A percentile compares a stretch with the other conserved stretches of the same genome.
These are phyloP conservation scores for Triplophysa tibetana DNA, from an alignment of 2,113 vertebrate genomes.

Conservation along the genomic window DNA sequence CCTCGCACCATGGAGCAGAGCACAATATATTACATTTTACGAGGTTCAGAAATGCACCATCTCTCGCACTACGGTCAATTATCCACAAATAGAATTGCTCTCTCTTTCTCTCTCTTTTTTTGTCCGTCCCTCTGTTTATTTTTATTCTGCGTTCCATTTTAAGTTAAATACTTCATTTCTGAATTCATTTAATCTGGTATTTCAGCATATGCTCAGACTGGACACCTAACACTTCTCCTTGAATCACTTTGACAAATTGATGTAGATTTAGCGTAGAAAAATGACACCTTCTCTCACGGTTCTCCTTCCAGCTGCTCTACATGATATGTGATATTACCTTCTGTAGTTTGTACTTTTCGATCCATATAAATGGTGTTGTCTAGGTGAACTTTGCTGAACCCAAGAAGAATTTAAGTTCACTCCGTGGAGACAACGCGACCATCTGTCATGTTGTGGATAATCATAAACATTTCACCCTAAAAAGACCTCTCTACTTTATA, in stretches of 20 bases:
- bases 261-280: conserved; percentile 40
- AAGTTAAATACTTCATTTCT: conserved; percentile 19
- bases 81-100: conserved; percentile 60
- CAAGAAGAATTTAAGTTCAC: conserved; percentile 23
- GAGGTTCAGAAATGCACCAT: conserved; percentile 64
- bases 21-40: conserved; percentile 79
- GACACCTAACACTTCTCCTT: conserved; percentile 46
- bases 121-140: conserved; percentile 4
- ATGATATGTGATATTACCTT: conserved; percentile 48
- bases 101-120: conserved; percentile 40
- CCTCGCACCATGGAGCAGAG: conserved; percentile 66
- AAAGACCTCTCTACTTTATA: conserved; percentile 20
- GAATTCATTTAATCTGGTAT: conserved; percentile 16
- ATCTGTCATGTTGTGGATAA: conserved; percentile 32
- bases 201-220: background rate
- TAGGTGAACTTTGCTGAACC: conserved; percentile 44
- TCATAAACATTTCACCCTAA: conserved; percentile 31
- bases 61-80: conserved; percentile 58
- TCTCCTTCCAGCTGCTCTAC: conserved; percentile 35
- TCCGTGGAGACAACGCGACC: conserved; percentile 30
- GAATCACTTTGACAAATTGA: conserved; percentile 46
- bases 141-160: conserved; percentile 20
- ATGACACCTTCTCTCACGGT: conserved; percentile 31
- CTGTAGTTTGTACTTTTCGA: conserved; percentile 44
- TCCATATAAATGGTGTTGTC: conserved; percentile 41